These are phyloP conservation scores for Chloroceryle amazona DNA, from an alignment of 2,797 vertebrate genomes.

Conservation along the genomic window DNA sequence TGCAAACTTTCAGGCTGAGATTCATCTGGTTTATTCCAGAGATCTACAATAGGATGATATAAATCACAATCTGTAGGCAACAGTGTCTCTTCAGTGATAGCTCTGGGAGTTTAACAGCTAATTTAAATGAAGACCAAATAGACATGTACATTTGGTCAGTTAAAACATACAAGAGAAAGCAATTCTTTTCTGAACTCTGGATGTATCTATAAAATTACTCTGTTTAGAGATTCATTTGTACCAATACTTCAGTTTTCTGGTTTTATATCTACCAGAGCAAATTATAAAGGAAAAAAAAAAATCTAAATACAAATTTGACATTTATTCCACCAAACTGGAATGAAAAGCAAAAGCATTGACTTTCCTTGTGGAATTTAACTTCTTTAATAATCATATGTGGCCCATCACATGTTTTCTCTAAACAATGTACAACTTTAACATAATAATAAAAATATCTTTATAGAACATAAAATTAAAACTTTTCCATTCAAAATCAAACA, in stretches of 20 bases:
- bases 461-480: neutral
- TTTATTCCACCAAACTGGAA: neutral
- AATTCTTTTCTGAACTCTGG: neutral
- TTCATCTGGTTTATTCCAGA: neutral
- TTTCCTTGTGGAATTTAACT: neutral
- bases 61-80: neutral
- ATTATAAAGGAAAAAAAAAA: neutral
- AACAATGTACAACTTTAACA: neutral
- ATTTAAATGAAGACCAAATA: neutral
- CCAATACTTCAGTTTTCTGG: neutral
- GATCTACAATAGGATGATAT: neutral
- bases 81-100: accelerated
- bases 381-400: neutral
- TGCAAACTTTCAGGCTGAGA: neutral
- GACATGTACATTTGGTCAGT: neutral
- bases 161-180: neutral
- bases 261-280: neutral
- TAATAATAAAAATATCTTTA: neutral
- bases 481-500: neutral
- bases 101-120: neutral
- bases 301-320: neutral
- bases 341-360: neutral
- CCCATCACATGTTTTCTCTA: neutral
- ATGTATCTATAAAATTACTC: neutral
- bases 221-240: neutral